Conservation (phyloP, 2,113 vertebrate genomes). For the Gallinago undulata region DNA sequence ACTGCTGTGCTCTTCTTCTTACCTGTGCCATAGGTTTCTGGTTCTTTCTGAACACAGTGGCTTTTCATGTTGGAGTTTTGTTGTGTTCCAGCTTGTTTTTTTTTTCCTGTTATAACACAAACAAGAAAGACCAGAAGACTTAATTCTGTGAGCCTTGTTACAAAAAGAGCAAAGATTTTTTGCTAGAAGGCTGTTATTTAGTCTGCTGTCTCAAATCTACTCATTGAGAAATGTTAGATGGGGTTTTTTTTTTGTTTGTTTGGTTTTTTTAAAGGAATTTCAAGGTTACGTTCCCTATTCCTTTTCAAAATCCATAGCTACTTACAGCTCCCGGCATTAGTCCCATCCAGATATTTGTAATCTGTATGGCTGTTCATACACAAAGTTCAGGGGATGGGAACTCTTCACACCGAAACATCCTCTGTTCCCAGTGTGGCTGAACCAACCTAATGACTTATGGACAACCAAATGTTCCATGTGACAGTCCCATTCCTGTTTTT, state of each 20-base stretch:
- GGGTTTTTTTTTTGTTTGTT: no score
- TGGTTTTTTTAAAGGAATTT: not conserved
- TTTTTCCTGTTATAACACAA: conserved; percentile 69
- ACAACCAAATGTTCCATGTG: not conserved
- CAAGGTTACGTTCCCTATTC: not conserved
- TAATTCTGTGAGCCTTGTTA: not conserved
- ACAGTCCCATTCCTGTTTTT: not conserved
- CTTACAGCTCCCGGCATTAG: not conserved
- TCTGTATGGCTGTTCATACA: not conserved
- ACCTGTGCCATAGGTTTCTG: conserved; percentile 83
- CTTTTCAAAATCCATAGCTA: not conserved
- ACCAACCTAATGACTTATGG: not conserved
- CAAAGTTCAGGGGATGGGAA: not conserved
- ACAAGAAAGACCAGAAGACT: conserved; percentile 24
- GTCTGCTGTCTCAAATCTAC: not conserved
- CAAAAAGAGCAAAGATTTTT: not conserved
- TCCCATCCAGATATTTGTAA: not conserved
- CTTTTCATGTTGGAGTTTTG: conserved; percentile 70
- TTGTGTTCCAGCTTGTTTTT: conserved; percentile 34
- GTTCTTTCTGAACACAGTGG: conserved; percentile 77
- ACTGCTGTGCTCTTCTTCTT: not conserved
- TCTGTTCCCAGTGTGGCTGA: not conserved
- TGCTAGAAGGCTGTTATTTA: not conserved
- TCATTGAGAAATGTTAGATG: not conserved
- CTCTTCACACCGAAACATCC: not conserved